Base-by-base conservation (phyloP, 2,888 invertebrate species). In the Sabellastarte sp. region DNA sequence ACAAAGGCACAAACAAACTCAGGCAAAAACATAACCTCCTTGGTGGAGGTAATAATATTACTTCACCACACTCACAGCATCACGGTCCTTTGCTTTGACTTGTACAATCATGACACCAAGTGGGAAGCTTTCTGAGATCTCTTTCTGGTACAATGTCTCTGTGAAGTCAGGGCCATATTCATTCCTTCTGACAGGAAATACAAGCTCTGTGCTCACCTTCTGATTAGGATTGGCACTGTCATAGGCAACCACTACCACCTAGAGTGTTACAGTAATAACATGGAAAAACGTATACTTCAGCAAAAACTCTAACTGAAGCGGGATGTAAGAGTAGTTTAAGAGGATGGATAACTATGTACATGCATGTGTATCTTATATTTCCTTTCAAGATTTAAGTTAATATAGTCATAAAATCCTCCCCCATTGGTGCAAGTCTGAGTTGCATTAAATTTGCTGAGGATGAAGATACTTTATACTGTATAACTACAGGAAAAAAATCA, bases 61-160 rank as follows among this genome's bases (percentile, higher is more conserved):
- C n/a, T n/a, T n/a, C n/a, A n/a, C 41, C 20, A 26, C 5, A 52
- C 63, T 60, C 31, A 93, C 93, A 86, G 93, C 87, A 86, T 95
- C 95, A 50, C 90, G 90, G 84, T 95, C 95, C 2, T 89, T 88
- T 5, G 95, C 93, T 15, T 87, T 88, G 59, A 95, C 87, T 20
- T 86, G 85, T 50, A 95, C 88, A 0, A 93, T 90, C 32, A 87
- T 85, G 26, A 89, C 89, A 0, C 80, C 78, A 15, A 72, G 68
- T 4, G 70, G 67, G 64, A 67, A 70, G 33, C 69, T 72, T 50
- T 76, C 79, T 33, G 69, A 53, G 32, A 81, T 74, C 3, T 53
- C 67, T 31, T 50, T 65, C 2, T 41, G 56, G 62, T 74, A 76
- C 10, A 53, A n/a, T 2, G 29, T 32, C 15, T 58, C 59, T 0